Evolutionary conservation across 2,113 vertebrate species (phyloP).

Genomic region (Rhodinocichla rosea): DNA sequence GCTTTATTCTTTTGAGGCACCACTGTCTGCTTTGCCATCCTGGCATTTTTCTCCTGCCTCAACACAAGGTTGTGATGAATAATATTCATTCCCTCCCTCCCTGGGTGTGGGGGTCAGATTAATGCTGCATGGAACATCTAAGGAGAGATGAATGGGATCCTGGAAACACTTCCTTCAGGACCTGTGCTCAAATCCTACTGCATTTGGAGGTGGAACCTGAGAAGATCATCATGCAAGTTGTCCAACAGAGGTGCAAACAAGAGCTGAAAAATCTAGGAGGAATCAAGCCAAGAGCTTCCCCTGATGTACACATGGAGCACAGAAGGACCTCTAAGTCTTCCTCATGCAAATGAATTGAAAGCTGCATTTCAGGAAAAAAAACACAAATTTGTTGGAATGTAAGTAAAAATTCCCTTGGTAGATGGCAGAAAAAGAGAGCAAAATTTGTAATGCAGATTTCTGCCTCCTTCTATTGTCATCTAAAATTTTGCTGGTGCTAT

Average conservation of each 20-base stretch:
- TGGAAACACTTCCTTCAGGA: not conserved
- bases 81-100: not conserved
- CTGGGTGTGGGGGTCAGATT: not conserved
- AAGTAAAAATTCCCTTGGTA: not conserved
- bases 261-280: not conserved
- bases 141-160: not conserved
- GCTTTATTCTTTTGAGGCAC: not conserved
- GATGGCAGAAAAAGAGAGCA: not conserved
- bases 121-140: not conserved
- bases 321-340: not conserved
- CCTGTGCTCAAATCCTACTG: not conserved
- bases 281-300: not conserved
- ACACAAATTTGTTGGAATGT: not conserved
- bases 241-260: not conserved
- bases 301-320: not conserved
- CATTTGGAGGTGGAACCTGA: not conserved
- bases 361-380: not conserved
- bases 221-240: not conserved
- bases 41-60: not conserved
- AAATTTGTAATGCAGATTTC: not conserved
- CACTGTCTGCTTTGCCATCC: not conserved
- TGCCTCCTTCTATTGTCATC: not conserved
- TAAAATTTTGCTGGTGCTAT: not conserved
- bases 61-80: not conserved
- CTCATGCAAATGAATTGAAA: not conserved